Conservation (phyloP, 2,113 vertebrate species). For the Lonchura striata region DNA sequence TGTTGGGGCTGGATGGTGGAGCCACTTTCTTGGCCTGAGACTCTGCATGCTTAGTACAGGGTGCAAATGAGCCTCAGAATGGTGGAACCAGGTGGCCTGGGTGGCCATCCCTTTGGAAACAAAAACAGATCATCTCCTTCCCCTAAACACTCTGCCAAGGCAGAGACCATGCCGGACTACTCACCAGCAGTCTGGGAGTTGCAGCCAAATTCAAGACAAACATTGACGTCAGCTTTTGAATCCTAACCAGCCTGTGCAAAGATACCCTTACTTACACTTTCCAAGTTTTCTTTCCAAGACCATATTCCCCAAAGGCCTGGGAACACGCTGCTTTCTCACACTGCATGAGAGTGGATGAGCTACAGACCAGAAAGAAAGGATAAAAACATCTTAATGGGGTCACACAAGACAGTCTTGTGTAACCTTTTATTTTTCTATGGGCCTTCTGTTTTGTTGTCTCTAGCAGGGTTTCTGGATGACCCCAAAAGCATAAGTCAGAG, state of each 20-base stretch:
- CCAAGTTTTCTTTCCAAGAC: background rate
- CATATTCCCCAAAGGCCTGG: background rate
- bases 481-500: background rate
- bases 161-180: background rate
- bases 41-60: background rate
- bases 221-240: constrained; percentile 5
- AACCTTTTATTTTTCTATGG: background rate
- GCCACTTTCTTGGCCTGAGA: background rate
- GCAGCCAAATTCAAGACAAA: background rate
- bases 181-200: background rate
- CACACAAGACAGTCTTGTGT: background rate
- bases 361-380: background rate
- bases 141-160: background rate
- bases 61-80: background rate
- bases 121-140: background rate
- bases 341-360: background rate
- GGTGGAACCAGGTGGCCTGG: background rate
- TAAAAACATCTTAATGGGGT: background rate
- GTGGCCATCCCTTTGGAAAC: background rate
- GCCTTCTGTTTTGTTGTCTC: background rate
- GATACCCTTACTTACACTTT: background rate
- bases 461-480: background rate
- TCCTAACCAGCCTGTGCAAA: background rate
- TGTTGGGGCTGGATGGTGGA: rapidly evolving
- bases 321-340: background rate